Conservation (phyloP, 92 coral and sea anemone genomes). For the Muricea muricata region DNA sequence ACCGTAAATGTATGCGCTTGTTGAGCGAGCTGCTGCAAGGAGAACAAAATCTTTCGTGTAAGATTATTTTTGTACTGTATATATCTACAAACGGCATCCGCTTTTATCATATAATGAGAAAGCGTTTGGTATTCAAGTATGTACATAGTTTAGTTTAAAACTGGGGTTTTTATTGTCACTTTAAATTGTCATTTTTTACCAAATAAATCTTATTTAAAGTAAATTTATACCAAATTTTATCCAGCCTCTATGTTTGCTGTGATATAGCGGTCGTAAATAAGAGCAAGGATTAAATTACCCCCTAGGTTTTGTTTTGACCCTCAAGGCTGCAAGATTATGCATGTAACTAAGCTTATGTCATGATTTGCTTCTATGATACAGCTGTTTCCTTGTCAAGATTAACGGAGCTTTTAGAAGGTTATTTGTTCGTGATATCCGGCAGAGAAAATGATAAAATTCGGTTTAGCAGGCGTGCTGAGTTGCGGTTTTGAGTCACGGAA, state of each 20-base stretch:
- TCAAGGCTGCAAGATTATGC: not conserved
- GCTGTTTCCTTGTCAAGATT: constrained; percentile 17
- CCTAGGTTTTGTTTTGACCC: constrained; percentile 8
- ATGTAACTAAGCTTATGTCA: not conserved
- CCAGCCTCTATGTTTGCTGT: not conserved
- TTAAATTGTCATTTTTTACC: constrained; percentile 20
- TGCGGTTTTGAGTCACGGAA: not conserved
- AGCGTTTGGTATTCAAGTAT: not conserved
- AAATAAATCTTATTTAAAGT: constrained; percentile 5
- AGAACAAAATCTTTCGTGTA: not conserved
- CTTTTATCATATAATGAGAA: constrained; percentile 7
- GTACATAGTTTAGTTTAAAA: constrained; percentile 19
- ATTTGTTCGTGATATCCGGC: not conserved
- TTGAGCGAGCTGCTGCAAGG: constrained; percentile 1
- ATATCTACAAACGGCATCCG: not conserved
- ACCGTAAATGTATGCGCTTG: constrained; percentile 7
- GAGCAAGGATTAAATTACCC: constrained; percentile 27
- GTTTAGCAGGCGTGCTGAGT: constrained; percentile 1
- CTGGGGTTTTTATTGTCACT: constrained; percentile 36
- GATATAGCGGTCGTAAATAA: constrained; percentile 4
- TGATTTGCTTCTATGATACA: not conserved
- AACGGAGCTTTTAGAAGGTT: not conserved
- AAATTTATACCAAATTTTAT: not conserved
- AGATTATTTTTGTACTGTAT: constrained; percentile 18
- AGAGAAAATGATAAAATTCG: not conserved